Base-by-base conservation (phyloP, 1,140 invertebrate species). In the Colletes latitarsis region DNA sequence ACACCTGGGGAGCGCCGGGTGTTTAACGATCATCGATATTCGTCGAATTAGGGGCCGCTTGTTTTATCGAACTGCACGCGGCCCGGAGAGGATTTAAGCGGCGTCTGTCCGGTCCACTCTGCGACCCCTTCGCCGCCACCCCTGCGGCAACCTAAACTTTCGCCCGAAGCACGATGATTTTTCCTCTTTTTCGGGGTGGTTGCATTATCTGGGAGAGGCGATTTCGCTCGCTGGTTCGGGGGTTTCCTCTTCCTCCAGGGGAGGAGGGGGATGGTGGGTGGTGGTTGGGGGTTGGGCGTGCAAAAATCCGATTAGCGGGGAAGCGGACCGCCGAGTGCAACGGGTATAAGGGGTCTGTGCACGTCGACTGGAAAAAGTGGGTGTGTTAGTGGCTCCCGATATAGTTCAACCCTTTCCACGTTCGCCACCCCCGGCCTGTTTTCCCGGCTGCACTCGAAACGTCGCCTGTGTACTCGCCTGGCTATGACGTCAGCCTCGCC, bases 291-390 rank as follows among this genome's bases (percentile, higher is more conserved):
- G 49, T 3, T 43, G 53, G 55, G 68, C 53, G 76, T 67, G 73
- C 58, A 83, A 86, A 84, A 88, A 89, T 89, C 86, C 87, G 85
- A 89, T 89, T 89, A 89, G 72, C 43, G 62, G 57, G 64, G 67
- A 72, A 86, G 63, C 79, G 70, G 55, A 63, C 30, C 60, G 62
- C 52, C 73, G 77, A 64, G 73, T 58, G 60, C 21, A 14, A 52
- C 12, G 69, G 21, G 77, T 81, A 58, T 64, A 84, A 84, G 73
- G 58, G 79, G 53, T 80, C 53, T 46, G 77, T 69, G 77, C 77
- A 64, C 73, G 63, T 77, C 71, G 80, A 49, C 41, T 58, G 67
- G 84, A 79, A 85, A 79, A 86, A 73, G 63, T 58, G 67, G 75
- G 21, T 76, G 83, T 79, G 71, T 81, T 77, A 62, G 74, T 76